Evolutionary conservation across 2,113 vertebrate species (phyloP), one percentile per base, ranked within the genome.

Genomic region (Trinectes maculatus): DNA sequence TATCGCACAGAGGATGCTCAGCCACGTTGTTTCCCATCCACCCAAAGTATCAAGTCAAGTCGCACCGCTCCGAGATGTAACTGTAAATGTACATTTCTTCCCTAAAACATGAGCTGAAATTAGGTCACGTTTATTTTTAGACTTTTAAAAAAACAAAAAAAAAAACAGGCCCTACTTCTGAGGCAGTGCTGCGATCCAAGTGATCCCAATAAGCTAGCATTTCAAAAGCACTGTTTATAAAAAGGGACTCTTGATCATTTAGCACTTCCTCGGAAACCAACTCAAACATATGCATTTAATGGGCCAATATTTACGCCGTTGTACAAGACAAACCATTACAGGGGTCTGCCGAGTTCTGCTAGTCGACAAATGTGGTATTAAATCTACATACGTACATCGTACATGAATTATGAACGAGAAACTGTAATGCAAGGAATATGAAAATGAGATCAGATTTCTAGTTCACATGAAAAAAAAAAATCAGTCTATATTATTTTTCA

Each of bases 111-210:
- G 8, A 37, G 53, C 52, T 59, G 31, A 44, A 70, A 73, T 73
- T 40, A 69, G 74, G 60, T 74, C 76, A 68, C 0, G 2, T n/a
- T 40, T 82, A 77, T 86, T 83, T 84, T 69, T 69, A 69, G 69
- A 54, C 70, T 40, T 37, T 1, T 8, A n/a, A n/a, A n/a, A n/a
- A n/a, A n/a, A n/a, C n/a, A n/a, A 19, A 44, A 44, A 22, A 37
- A 48, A 48, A 62, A 48, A 59, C 65, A 33, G 44, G 69, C 0
- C 53, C 19, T 46, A 85, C 59, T 77, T 83, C 65, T 47, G n/a
- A 60, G 61, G 40, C 18, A 42, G 48, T n/a, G 25, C 9, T 55
- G 37, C 22, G 9, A 55, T 72, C 40, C 18, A 49, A 22, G 46
- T 47, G 21, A 21, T 19, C 49, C 65, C 44, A 9, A 54, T 44